Conservation (phyloP, 2,797 vertebrate species). For the Limnodromus scolopaceus region DNA sequence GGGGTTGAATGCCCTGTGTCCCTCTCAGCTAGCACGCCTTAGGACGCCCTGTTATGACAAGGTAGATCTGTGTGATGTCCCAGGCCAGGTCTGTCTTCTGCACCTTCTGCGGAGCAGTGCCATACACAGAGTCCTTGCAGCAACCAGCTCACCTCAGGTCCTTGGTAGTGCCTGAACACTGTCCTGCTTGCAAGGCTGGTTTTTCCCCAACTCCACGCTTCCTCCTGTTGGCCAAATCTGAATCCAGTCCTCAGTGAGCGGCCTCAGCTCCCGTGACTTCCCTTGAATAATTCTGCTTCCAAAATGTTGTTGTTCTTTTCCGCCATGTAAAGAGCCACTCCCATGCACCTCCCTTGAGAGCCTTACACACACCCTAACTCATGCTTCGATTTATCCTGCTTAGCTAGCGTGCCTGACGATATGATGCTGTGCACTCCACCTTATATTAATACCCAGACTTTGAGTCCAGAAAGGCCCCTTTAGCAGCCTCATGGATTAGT, state of each 20-base stretch:
- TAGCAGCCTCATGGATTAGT: not conserved
- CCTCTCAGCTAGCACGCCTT: not conserved
- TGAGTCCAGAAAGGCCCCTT: not conserved
- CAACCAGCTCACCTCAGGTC: not conserved
- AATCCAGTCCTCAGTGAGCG: not conserved
- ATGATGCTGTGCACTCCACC: not conserved
- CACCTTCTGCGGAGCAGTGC: not conserved
- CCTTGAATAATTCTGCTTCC: not conserved
- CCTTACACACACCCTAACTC: not conserved
- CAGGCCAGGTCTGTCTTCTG: not conserved
- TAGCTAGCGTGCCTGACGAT: not conserved
- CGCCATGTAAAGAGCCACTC: not conserved
- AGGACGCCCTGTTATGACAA: not conserved
- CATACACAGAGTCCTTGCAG: not conserved
- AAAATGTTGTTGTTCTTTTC: not conserved
- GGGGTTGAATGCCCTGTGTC: not conserved
- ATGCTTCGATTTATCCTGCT: not conserved
- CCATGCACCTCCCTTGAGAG: not conserved
- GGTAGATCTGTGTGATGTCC: not conserved
- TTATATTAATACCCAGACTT: not conserved
- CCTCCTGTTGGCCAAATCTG: not conserved
- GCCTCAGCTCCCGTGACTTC: not conserved
- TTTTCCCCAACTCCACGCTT: not conserved
- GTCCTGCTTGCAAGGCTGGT: not conserved
- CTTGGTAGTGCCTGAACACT: fast-evolving